A percentile compares a stretch with the other conserved stretches of the same genome.
Evolutionary conservation across 2,113 vertebrate species (phyloP).

Genomic region (Aegotheles bennettii): DNA sequence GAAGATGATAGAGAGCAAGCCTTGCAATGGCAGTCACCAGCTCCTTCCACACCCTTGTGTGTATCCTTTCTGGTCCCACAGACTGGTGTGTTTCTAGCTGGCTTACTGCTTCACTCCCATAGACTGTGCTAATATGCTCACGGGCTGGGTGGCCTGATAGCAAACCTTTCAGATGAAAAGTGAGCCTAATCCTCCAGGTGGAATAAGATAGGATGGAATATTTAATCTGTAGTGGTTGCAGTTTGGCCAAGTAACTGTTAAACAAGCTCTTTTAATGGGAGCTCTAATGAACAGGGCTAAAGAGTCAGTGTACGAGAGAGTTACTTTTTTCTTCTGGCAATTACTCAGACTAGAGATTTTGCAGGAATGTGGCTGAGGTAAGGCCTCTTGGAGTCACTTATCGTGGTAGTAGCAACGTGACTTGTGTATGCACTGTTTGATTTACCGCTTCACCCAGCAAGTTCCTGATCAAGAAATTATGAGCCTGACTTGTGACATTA

Average conservation of each 20-base stretch:
- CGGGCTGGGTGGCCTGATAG: background rate
- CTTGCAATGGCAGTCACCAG: background rate
- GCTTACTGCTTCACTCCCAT: background rate
- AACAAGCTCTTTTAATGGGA: background rate
- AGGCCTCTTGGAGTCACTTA: conserved; percentile 34
- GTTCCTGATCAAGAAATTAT: conserved; percentile 41
- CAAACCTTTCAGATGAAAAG: background rate
- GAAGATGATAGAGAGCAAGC: background rate
- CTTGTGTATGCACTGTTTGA: background rate
- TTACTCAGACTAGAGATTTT: background rate
- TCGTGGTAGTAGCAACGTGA: background rate
- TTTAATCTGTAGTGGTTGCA: background rate
- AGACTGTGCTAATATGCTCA: background rate
- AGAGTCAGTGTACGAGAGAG: background rate
- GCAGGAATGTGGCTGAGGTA: background rate
- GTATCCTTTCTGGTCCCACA: background rate
- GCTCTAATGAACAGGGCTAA: background rate
- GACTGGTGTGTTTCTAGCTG: background rate
- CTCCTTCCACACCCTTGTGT: background rate
- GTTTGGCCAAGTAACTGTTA: background rate
- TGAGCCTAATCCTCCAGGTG: background rate
- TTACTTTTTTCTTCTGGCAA: background rate
- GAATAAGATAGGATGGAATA: background rate
- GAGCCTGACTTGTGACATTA: conserved; percentile 3
- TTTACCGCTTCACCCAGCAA: conserved; percentile 40